phyloP scores from a whole-genome alignment of 2,888 invertebrate species.

The Xestia c-nigrum region DNA sequence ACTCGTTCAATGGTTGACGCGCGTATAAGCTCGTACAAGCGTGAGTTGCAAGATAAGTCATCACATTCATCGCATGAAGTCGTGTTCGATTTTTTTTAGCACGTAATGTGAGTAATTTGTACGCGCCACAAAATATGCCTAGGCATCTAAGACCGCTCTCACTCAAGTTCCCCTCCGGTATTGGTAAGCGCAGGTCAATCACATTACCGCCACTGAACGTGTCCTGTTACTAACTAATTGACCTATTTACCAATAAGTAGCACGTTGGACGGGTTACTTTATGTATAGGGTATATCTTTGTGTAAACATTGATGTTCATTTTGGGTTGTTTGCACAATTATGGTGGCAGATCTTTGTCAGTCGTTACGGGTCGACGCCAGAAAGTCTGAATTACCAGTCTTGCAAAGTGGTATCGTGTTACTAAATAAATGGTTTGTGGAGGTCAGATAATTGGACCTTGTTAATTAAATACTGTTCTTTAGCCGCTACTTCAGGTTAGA shows the following conservation, averaged over 20 bases:
- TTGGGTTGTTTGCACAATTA: neutral
- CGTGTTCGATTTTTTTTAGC: neutral
- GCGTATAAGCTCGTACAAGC: neutral
- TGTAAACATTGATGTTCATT: constrained; percentile 4
- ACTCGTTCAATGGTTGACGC: neutral
- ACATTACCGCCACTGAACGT: constrained; percentile 45
- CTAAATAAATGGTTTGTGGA: neutral
- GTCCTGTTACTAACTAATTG: constrained; percentile 53
- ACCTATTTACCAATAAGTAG: constrained; percentile 58
- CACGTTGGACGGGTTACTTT: constrained; percentile 30
- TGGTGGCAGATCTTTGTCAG: neutral
- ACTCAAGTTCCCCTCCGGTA: constrained; percentile 7
- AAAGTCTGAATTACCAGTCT: neutral
- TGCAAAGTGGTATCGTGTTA: neutral
- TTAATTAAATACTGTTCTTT: neutral
- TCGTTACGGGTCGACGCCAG: too few relatives aligned
- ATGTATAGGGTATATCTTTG: constrained; percentile 4
- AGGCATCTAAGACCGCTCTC: neutral
- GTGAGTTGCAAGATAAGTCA: neutral
- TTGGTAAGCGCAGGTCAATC: constrained; percentile 38
- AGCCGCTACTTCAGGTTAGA: neutral
- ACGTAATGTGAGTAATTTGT: neutral
- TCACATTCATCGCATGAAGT: neutral
- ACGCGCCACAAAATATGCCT: neutral
- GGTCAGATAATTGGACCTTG: neutral